A percentile compares a stretch with the other conserved stretches of the same genome.
phyloP scores from a whole-genome alignment of 2,888 invertebrate species.

The Bellardia pandia region DNA sequence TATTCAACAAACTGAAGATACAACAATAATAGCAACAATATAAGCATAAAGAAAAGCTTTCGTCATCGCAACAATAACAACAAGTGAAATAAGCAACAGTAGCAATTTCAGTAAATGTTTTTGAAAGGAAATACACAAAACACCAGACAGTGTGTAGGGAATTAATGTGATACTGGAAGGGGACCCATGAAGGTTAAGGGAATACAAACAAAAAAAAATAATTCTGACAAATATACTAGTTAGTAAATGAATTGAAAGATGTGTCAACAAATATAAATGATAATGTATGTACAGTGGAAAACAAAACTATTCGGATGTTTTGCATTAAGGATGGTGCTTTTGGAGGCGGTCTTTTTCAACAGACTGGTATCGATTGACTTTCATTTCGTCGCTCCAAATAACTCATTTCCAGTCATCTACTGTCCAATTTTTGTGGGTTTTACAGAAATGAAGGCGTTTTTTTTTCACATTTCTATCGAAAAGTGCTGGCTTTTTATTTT shows the following conservation, averaged over 20 bases:
- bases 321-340: no score
- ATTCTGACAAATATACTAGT: conserved; percentile 16
- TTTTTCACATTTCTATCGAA: no score
- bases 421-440: no score
- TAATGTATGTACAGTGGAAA: background rate
- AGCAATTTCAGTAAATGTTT: conserved; percentile 22
- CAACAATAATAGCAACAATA: conserved; percentile 14
- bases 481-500: no score
- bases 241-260: conserved; percentile 26
- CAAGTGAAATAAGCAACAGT: conserved; percentile 53
- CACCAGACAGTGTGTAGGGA: background rate
- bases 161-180: background rate
- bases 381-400: no score
- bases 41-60: background rate
- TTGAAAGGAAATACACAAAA: background rate
- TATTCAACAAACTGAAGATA: background rate
- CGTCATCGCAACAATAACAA: conserved; percentile 24
- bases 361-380: no score
- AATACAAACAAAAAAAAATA: conserved; percentile 7
- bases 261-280: conserved; percentile 27
- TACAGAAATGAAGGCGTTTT: no score
- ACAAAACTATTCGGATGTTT: no score
- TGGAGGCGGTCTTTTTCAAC: no score
- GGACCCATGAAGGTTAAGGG: background rate
- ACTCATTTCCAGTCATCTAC: no score